phyloP scores from a whole-genome alignment of 1,140 invertebrate genomes.

The Cherax quadricarinatus region DNA sequence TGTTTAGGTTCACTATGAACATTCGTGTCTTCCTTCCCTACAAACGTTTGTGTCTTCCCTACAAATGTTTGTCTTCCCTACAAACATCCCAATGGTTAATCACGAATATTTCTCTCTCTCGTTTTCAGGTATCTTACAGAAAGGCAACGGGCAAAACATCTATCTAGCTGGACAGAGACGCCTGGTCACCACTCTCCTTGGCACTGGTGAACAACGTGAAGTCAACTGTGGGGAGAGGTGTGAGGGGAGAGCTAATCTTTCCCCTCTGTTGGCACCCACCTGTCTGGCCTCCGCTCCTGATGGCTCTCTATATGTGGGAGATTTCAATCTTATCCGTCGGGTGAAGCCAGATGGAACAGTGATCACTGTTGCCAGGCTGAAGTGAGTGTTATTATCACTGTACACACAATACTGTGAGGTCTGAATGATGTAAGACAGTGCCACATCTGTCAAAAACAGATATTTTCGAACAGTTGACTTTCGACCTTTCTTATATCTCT shows the following conservation, averaged over 20 bases:
- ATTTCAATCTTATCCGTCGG: slow-evolving; percentile 95
- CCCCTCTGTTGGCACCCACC: slow-evolving; percentile 92
- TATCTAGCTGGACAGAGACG: slow-evolving; percentile 95
- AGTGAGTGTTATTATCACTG: slow-evolving; percentile 81
- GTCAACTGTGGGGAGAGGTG: slow-evolving; percentile 87
- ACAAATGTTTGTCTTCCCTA: too few relatives aligned
- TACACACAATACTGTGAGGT: too few relatives aligned
- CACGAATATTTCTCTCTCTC: background rate
- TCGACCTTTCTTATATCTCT: too few relatives aligned
- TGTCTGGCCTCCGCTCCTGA: slow-evolving; percentile 93
- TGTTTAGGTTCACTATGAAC: too few relatives aligned
- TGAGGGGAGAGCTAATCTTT: slow-evolving; percentile 85
- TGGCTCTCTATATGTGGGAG: slow-evolving; percentile 95
- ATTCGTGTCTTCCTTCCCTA: too few relatives aligned
- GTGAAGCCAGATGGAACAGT: slow-evolving; percentile 92
- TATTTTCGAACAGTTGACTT: too few relatives aligned
- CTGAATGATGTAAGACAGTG: too few relatives aligned
- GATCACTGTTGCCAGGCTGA: slow-evolving; percentile 90
- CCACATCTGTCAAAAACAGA: too few relatives aligned
- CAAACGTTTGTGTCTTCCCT: too few relatives aligned
- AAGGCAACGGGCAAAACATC: slow-evolving; percentile 97
- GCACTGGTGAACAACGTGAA: slow-evolving; percentile 92
- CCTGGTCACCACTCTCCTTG: slow-evolving; percentile 93
- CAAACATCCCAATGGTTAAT: too few relatives aligned
- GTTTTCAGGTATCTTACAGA: slow-evolving; percentile 90